These are phyloP conservation scores for Musca vetustissima DNA, from an alignment of 1,140 invertebrate species.

Conservation along the genomic window DNA sequence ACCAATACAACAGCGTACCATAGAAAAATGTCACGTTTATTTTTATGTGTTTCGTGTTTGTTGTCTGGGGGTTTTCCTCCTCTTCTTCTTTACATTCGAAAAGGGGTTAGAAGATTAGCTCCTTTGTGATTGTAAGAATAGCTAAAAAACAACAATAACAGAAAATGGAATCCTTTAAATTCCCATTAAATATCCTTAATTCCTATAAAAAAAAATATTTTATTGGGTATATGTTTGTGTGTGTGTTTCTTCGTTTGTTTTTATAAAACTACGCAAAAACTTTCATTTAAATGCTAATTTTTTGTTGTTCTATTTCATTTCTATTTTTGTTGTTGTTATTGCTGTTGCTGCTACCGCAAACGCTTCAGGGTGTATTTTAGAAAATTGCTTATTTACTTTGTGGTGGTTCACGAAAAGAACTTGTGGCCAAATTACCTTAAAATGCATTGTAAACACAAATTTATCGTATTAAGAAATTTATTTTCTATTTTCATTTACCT, in stretches of 20 bases:
- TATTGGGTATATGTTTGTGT: too few species aligned
- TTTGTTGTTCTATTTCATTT: neutral
- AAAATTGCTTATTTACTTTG: too few species aligned
- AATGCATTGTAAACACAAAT: constrained; percentile 19
- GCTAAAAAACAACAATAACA: too few species aligned
- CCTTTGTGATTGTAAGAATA: neutral
- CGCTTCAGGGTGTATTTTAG: too few species aligned
- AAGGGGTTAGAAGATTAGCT: constrained; percentile 17
- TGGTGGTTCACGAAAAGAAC: neutral
- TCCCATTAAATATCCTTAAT: too few species aligned
- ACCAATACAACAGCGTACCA: neutral
- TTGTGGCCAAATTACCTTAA: constrained; percentile 3
- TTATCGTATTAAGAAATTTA: constrained; percentile 10
- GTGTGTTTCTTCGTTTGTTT: neutral
- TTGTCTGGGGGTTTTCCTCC: too few species aligned
- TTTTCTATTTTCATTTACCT: constrained; percentile 15
- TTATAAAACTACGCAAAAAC: constrained; percentile 1
- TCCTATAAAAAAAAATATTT: too few species aligned
- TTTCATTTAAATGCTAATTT: constrained; percentile 21
- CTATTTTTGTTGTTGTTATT: too few species aligned
- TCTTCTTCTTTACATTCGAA: neutral
- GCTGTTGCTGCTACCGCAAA: too few species aligned
- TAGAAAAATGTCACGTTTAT: neutral
- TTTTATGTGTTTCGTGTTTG: neutral
- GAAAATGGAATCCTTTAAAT: too few species aligned